phyloP scores from a whole-genome alignment of 1,140 invertebrate species.

The Diabrotica undecimpunctata region DNA sequence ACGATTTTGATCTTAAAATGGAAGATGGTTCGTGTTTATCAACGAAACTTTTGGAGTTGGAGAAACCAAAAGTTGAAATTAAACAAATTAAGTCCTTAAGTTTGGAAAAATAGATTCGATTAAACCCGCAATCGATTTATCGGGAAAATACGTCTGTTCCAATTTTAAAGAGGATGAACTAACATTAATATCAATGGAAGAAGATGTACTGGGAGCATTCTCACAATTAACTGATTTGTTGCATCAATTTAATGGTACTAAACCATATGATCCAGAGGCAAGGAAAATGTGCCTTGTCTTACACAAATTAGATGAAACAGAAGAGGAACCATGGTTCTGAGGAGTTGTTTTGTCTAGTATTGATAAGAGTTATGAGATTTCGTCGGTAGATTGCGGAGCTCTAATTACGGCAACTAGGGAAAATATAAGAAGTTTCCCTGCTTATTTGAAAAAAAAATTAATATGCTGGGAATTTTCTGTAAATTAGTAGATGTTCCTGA shows the following conservation, averaged over 20 bases:
- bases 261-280: slow-evolving; percentile 18
- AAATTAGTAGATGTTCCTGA: slow-evolving; percentile 21
- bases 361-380: slow-evolving; percentile 11
- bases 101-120: slow-evolving; percentile 19
- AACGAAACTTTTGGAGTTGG: slow-evolving; percentile 9
- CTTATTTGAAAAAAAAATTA: slow-evolving; percentile 18
- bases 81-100: too few species aligned
- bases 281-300: slow-evolving; percentile 22
- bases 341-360: slow-evolving; percentile 9
- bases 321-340: slow-evolving; percentile 23
- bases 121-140: slow-evolving; percentile 15
- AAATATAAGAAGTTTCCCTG: slow-evolving; percentile 19
- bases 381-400: slow-evolving; percentile 27
- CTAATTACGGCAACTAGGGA: slow-evolving; percentile 4
- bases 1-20: slow-evolving; percentile 18
- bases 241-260: slow-evolving; percentile 5
- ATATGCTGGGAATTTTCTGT: slow-evolving; percentile 23
- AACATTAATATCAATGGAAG: slow-evolving; percentile 10
- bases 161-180: slow-evolving; percentile 12
- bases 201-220: not conserved
- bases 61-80: not conserved
- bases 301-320: slow-evolving; percentile 12
- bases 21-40: slow-evolving; percentile 14
- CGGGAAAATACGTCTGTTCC: slow-evolving; percentile 16
- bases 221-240: not conserved